Percentiles rank a stretch among this genome's conserved stretches.
Conservation (phyloP, 2,797 vertebrate genomes). For the Basileuterus tristriatus region DNA sequence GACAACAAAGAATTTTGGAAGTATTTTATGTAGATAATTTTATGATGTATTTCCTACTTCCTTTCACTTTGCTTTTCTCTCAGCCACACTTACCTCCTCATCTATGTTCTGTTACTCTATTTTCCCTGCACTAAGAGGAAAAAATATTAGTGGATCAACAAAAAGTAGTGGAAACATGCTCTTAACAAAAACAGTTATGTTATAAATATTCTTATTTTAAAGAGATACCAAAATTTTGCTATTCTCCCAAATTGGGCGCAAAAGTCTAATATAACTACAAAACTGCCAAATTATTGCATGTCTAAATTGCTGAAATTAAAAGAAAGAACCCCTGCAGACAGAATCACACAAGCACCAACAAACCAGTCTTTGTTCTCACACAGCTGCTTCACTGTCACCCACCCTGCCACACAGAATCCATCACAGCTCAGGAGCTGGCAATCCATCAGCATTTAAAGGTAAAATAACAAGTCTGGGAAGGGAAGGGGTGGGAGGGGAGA, state of each 20-base stretch:
- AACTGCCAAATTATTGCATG: neutral
- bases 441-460: conserved; percentile 29
- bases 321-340: neutral
- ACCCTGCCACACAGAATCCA: neutral
- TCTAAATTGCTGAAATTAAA: neutral
- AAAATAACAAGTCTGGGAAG: conserved; percentile 2
- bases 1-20: neutral
- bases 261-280: neutral
- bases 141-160: neutral
- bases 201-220: neutral
- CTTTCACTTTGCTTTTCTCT: neutral
- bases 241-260: neutral
- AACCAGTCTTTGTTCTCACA: neutral
- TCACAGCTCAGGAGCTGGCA: neutral
- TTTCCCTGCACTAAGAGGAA: neutral
- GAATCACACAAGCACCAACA: neutral
- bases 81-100: neutral
- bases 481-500: neutral
- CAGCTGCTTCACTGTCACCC: conserved; percentile 16
- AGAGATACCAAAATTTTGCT: neutral
- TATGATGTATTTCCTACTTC: neutral
- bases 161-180: neutral
- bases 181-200: neutral
- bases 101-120: neutral
- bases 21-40: neutral